Evolutionary conservation across 1,140 invertebrate genomes (phyloP), one percentile per base, ranked within the genome.

Genomic region (Heliconius hewitsoni): DNA sequence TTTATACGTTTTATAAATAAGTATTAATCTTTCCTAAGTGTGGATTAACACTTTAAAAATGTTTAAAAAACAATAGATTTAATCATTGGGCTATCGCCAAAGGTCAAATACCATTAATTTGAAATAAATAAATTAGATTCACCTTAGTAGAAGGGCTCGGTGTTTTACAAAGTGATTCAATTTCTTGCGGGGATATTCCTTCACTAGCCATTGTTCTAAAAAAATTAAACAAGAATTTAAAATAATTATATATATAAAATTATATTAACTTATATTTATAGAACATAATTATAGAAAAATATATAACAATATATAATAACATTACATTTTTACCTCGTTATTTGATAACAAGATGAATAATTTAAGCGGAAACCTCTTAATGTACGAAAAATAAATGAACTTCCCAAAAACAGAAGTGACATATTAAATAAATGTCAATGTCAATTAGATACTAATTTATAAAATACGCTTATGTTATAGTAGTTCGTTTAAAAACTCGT

Each of bases 111-210:
- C 60, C 4, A 66, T 30, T 66, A 60, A 66, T 11, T 5, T 66
- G 13, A 13, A 27, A 66, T 66, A 16, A 30, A 30, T 23, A 27
- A 66, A 30, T 71, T 11, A 23, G 8, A 70, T 39, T 39, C 42
- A 72, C 96, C 93, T 96, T 96, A 23, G 97, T 97, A 9, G 95
- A 90, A 37, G 94, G 89, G 90, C 96, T 95, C 70, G 95, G 95
- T 76, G 96, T 95, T 78, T 95, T 93, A 89, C 97, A 97, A 66
- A 97, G 91, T 83, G 96, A 94, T 71, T 96, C 95, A 60, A 96
- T 96, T 92, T 97, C 96, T 81, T 96, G 95, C 85, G 96, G 95
- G 30, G 96, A 95, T 96, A 95, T 82, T 71, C 87, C 90, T 83
- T 87, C 84, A 39, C 95, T 95, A 16, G 94, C 94, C 85, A 95